Base-by-base conservation (phyloP, 2,888 invertebrate genomes). In the Exephanes ischioxanthus region DNA sequence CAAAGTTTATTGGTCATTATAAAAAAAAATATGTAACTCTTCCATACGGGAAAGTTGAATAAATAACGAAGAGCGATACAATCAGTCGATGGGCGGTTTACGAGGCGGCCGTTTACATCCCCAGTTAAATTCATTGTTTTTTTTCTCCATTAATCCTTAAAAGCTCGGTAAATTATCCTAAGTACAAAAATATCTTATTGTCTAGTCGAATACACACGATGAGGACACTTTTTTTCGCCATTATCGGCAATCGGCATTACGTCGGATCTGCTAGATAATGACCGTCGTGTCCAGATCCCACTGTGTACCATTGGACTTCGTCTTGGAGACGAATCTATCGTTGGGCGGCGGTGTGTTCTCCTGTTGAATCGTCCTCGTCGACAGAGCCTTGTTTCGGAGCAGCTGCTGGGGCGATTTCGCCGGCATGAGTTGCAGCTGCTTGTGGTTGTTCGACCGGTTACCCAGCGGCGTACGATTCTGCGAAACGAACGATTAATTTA, bases 221-320 rank as follows among this genome's bases (percentile, higher is more conserved):
- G 53, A 77, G 70, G 68, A 85, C 37, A 58, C 61, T 83, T 66
- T 26, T 73, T 70, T 45, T 55, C 19, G 4, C 22, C 22, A 22
- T 22, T 22, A 33, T 37, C 53, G 55, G 61, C 70, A 16, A 55
- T 16, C 30, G 26, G 26, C 26, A 14, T 9, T n/a, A 22, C 37
- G 9, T 45, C 48, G 16, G 55, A 79, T 9, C 67, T 11, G 48
- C 90, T 88, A 92, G 84, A 93, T 93, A 53, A 93, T 85, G 71
- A 93, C 79, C 14, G 93, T 91, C 33, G 90, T 90, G 80, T 93
- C 90, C 5, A 90, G 84, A 85, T 93, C 93, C 93, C 93, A 93
- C 6, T 92, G 89, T 9, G 86, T 89, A 3, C 84, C 85, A 71
- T 86, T 90, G 7, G 89, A 63, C 82, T 89, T 92, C 16, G 83